A percentile compares a stretch with the other conserved stretches of the same genome.
Evolutionary conservation across 2,888 invertebrate genomes (phyloP).

Genomic region (Eustalomyia histrio): DNA sequence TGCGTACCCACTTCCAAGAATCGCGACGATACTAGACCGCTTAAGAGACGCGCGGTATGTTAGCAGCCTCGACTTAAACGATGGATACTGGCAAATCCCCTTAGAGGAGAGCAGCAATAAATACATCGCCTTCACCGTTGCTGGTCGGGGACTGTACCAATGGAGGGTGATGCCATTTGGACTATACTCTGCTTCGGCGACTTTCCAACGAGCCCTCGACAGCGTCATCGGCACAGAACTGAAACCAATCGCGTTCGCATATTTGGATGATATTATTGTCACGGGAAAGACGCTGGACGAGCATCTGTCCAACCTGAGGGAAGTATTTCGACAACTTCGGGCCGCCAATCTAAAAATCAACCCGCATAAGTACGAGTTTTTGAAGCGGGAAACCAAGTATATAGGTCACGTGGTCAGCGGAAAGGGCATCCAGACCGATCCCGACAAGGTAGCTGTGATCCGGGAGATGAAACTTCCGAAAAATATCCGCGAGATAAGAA

Average conservation of each 20-base stretch:
- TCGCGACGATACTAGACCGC: too few relatives aligned
- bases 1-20: too few relatives aligned
- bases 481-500: too few relatives aligned
- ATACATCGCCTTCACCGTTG: conserved; percentile 31
- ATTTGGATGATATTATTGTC: conserved; percentile 31
- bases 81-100: too few relatives aligned
- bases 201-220: conserved; percentile 38
- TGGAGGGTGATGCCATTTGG: conserved; percentile 42
- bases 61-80: too few relatives aligned
- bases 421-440: not conserved
- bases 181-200: conserved; percentile 29
- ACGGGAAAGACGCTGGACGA: not conserved
- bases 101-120: too few relatives aligned
- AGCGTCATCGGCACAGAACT: conserved; percentile 31
- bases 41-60: too few relatives aligned
- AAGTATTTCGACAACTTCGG: not conserved
- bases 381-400: not conserved
- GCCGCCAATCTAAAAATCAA: conserved; percentile 3
- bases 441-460: too few relatives aligned
- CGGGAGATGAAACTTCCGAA: too few relatives aligned
- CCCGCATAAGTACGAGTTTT: not conserved
- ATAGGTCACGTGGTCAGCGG: conserved; percentile 1
- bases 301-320: too few relatives aligned
- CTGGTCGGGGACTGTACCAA: conserved; percentile 28
- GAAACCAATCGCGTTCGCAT: conserved; percentile 22